Conservation (phyloP, 2,888 invertebrate genomes). For the Zootermopsis nevadensis region DNA sequence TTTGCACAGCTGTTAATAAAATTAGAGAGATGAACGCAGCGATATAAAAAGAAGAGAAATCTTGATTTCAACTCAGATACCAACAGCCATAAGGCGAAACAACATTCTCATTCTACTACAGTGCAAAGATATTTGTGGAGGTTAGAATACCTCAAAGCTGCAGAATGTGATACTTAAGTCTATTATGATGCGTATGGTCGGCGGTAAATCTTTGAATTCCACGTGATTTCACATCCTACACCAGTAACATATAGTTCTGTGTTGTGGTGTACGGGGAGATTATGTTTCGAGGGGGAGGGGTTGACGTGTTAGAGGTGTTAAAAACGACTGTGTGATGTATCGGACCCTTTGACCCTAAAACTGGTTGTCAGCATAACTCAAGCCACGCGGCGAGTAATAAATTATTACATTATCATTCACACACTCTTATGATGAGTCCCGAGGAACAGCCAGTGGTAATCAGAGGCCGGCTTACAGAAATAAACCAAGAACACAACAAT, state of each 20-base stretch:
- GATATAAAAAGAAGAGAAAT: too few species aligned
- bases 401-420: conserved; percentile 50
- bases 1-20: too few species aligned
- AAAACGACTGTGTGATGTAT: conserved; percentile 48
- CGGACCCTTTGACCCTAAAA: conserved; percentile 30
- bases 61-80: too few species aligned
- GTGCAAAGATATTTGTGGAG: not conserved
- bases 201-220: too few species aligned
- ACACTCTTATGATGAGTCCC: conserved; percentile 33
- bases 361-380: conserved; percentile 50
- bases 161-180: not conserved
- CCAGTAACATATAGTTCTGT: not conserved
- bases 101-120: not conserved
- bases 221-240: conserved; percentile 1
- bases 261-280: not conserved
- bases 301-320: conserved; percentile 43
- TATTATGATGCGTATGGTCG: not conserved
- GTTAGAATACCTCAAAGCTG: not conserved
- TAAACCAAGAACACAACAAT: conserved; percentile 23
- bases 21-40: too few species aligned
- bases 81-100: too few species aligned
- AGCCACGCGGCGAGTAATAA: conserved; percentile 35
- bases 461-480: conserved; percentile 12
- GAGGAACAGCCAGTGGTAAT: conserved; percentile 7
- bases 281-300: not conserved